These are phyloP conservation scores for Xylocopa sonorina DNA, from an alignment of 1,140 invertebrate species.

Conservation along the genomic window DNA sequence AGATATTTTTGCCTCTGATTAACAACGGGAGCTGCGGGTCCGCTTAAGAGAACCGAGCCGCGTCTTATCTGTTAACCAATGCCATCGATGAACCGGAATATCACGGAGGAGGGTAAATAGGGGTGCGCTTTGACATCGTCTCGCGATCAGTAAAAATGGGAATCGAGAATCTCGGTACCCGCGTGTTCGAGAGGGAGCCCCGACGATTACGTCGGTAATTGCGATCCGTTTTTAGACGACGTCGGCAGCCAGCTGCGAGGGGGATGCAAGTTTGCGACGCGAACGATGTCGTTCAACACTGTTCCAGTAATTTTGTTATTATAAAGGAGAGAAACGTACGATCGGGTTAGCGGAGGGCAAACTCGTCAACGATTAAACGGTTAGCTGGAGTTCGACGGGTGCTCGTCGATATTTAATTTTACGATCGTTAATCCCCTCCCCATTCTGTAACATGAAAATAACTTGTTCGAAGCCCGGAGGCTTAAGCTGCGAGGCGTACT, in stretches of 20 bases:
- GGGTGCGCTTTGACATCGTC: slow-evolving; percentile 62
- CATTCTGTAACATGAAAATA: slow-evolving; percentile 40
- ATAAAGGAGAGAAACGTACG: neutral
- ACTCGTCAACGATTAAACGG: neutral
- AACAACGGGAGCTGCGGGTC: slow-evolving; percentile 48
- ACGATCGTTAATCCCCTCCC: slow-evolving; percentile 37
- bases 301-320: too few relatives aligned
- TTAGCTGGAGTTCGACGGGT: neutral
- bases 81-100: slow-evolving; percentile 59
- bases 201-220: slow-evolving; percentile 59
- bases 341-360: neutral
- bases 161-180: slow-evolving; percentile 55
- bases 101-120: slow-evolving; percentile 59
- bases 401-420: slow-evolving; percentile 57
- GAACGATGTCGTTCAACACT: too few relatives aligned
- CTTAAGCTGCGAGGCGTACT: slow-evolving; percentile 52
- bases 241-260: slow-evolving; percentile 35
- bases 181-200: slow-evolving; percentile 41
- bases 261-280: slow-evolving; percentile 7
- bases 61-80: slow-evolving; percentile 53
- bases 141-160: slow-evolving; percentile 57
- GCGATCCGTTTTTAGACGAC: slow-evolving; percentile 56
- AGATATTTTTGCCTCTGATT: slow-evolving; percentile 5
- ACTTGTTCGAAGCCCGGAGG: slow-evolving; percentile 43
- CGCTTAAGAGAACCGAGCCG: slow-evolving; percentile 29